Conservation (phyloP, 92 coral and sea anemone species). For the Micromussa lordhowensis region DNA sequence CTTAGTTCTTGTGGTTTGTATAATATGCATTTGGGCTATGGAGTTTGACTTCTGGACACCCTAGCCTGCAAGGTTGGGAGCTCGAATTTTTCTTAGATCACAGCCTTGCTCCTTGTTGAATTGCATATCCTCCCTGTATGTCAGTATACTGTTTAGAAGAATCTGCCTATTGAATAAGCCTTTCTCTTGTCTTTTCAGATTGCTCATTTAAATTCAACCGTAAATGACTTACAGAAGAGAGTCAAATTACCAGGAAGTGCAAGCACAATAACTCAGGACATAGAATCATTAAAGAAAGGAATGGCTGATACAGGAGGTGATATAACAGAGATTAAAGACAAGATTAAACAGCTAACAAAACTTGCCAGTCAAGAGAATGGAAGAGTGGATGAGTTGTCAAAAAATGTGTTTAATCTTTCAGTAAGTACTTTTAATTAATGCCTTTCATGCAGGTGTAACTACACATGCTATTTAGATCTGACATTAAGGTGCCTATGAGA, state of each 20-base stretch:
- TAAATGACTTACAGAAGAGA: constrained; percentile 45
- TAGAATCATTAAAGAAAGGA: constrained; percentile 77
- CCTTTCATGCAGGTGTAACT: not conserved
- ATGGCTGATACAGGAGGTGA: constrained; percentile 88
- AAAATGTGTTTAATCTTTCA: constrained; percentile 67
- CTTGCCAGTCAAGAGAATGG: constrained; percentile 71
- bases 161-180: not conserved
- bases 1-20: too few relatives aligned
- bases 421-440: constrained; percentile 53
- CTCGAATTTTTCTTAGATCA: too few relatives aligned
- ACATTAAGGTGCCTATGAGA: too few relatives aligned
- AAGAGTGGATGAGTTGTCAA: constrained; percentile 51
- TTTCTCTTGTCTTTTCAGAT: constrained; percentile 56
- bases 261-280: constrained; percentile 66
- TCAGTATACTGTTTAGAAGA: not conserved
- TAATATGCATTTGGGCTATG: too few relatives aligned
- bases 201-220: constrained; percentile 72
- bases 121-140: not conserved
- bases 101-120: too few relatives aligned
- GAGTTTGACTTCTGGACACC: too few relatives aligned
- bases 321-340: constrained; percentile 79
- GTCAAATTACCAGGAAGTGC: constrained; percentile 77
- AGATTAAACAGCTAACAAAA: constrained; percentile 67
- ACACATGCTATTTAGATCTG: not conserved
- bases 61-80: too few relatives aligned